Base-by-base conservation (phyloP, 1,140 invertebrate species). In the Diabrotica virgifera region DNA sequence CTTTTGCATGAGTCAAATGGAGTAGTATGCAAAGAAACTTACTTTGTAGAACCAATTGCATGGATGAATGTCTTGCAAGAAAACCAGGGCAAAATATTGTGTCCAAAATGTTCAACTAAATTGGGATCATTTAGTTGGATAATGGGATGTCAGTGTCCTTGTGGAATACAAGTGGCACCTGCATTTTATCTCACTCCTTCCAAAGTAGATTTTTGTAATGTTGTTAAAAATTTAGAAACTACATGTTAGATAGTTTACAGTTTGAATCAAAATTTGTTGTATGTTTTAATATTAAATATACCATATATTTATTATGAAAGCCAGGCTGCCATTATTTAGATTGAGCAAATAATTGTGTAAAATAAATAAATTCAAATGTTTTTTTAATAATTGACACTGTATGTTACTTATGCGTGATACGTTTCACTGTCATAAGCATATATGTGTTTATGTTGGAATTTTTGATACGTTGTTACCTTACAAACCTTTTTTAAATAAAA, bases 171-270 rank as follows among this genome's bases (percentile, higher is more conserved):
- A 78, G 89, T 93, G 60, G 89, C 90, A 13, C 92, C 92, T 0
- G 90, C 90, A 7, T 94, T 94, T 81, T 94, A 94, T 79, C 80
- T 94, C 58, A 88, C 91, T 71, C 91, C 91, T 55, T 93, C 90
- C 5, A 93, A 92, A 80, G 89, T 94, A 52, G 92, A 94, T 76
- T 89, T 90, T 82, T 91, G 90, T 62, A 92, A 91, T 77, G 87
- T 90, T 59, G 90, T 94, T 46, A 90, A 93, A 77, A 94, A 93
- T 78, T 88, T 94, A 63, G 90, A 93, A 80, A 85, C 88, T 38
- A 93, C 91, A 12, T 84, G 93, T 70, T 93, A 85, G 37, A 9
- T 58, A 7, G 12, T 24, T 24, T 24, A 24, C 24, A 4, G 4
- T 24, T 24, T 24, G 4, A 24, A 24, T 24, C 24, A 24, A 24